A percentile compares a stretch with the other conserved stretches of the same genome.
phyloP scores from a whole-genome alignment of 2,113 vertebrate species.

The Fukomys damarensis region DNA sequence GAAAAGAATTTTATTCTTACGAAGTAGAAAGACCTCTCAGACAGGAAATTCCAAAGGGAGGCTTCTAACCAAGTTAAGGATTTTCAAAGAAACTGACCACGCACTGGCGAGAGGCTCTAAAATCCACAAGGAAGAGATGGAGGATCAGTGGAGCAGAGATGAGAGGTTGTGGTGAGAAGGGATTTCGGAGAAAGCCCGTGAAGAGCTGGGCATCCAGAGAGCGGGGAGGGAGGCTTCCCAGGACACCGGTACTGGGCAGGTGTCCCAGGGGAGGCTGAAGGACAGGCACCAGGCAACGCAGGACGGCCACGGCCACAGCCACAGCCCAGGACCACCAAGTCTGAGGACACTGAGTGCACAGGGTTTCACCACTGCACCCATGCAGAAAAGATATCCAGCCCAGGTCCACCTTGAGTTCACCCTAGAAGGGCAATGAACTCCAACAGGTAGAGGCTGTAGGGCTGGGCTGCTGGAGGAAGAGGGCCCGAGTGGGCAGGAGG shows the following conservation, averaged over 20 bases:
- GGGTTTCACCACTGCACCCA: not conserved
- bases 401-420: not conserved
- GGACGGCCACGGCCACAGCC: no score
- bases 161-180: not conserved
- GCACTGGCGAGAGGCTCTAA: not conserved
- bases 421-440: not conserved
- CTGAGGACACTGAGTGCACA: not conserved
- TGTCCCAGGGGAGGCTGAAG: fast-evolving
- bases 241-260: not conserved
- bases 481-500: not conserved
- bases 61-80: not conserved
- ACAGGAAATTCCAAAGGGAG: not conserved
- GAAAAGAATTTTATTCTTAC: constrained; percentile 11
- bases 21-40: not conserved
- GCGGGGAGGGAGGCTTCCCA: not conserved
- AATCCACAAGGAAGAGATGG: not conserved
- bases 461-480: not conserved
- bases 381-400: not conserved
- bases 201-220: not conserved
- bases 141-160: not conserved
- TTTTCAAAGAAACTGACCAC: not conserved
- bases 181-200: not conserved
- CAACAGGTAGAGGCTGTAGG: not conserved
- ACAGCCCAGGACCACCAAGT: not conserved
- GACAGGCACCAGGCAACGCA: not conserved